A percentile compares a stretch with the other conserved stretches of the same genome.
Evolutionary conservation across 2,113 vertebrate genomes (phyloP).

Genomic region (Anas platyrhynchos): DNA sequence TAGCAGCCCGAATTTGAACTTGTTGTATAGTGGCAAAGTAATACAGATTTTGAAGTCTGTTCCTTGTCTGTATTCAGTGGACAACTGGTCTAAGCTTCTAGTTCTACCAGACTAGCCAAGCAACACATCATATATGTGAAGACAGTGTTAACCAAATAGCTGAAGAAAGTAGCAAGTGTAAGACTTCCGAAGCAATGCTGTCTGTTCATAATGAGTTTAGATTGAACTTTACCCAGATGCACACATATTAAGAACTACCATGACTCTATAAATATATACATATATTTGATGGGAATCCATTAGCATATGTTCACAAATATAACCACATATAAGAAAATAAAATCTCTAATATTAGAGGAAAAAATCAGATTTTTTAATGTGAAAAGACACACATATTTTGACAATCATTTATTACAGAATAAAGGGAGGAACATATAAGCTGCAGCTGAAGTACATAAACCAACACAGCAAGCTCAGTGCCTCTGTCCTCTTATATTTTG

Average conservation of each 20-base stretch:
- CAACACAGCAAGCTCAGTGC: neutral
- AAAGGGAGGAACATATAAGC: neutral
- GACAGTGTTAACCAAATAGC: neutral
- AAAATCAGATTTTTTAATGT: neutral
- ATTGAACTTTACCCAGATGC: neutral
- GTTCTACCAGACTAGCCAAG: neutral
- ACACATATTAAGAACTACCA: neutral
- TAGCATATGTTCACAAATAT: neutral
- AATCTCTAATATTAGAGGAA: neutral
- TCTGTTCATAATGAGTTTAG: neutral
- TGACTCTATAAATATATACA: neutral
- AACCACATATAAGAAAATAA: neutral
- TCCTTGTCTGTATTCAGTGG: neutral
- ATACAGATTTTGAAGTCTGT: neutral
- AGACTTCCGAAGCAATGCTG: neutral
- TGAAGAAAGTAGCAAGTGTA: neutral
- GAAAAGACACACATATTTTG: neutral
- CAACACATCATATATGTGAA: neutral
- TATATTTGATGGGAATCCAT: neutral
- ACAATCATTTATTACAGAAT: neutral
- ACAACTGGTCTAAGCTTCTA: neutral
- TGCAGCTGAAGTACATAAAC: neutral
- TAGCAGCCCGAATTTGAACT: neutral
- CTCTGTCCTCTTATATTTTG: neutral
- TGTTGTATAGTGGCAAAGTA: neutral